phyloP scores from a whole-genome alignment of 2,113 vertebrate genomes.

The Pachypanchax playfairii region DNA sequence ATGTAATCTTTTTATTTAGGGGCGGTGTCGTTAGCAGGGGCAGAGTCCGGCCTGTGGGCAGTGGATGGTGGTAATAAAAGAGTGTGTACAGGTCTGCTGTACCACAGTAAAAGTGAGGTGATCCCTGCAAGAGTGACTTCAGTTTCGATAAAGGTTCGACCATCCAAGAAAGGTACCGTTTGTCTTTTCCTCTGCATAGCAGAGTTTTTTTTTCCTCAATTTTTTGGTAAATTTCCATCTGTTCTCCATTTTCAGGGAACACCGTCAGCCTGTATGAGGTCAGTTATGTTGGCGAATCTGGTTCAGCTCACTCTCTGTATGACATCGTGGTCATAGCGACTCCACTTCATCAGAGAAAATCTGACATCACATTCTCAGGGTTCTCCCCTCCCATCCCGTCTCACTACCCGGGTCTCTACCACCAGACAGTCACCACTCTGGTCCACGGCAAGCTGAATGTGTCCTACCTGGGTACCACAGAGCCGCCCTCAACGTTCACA shows the following conservation, averaged over 20 bases:
- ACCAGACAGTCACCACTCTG: conserved; percentile 84
- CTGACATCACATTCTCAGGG: conserved; percentile 86
- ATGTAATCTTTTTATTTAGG: conserved; percentile 70
- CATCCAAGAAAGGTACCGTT: conserved; percentile 75
- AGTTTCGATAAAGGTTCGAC: conserved; percentile 81
- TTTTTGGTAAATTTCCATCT: neutral
- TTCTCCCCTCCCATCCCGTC: conserved; percentile 84
- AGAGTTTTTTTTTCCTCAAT: neutral
- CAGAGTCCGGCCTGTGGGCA: conserved; percentile 86
- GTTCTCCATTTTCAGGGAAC: conserved; percentile 66
- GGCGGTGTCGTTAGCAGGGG: conserved; percentile 81
- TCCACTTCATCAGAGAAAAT: conserved; percentile 83
- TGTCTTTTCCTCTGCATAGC: neutral
- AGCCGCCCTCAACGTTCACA: conserved; percentile 67
- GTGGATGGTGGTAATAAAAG: conserved; percentile 92
- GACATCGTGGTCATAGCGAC: conserved; percentile 89
- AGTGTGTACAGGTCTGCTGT: conserved; percentile 87
- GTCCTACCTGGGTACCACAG: conserved; percentile 80
- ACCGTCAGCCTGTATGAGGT: conserved; percentile 82
- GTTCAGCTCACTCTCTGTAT: conserved; percentile 80
- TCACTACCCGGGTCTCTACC: conserved; percentile 78
- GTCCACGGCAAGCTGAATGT: conserved; percentile 86
- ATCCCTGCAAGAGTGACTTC: conserved; percentile 83
- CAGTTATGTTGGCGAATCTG: conserved; percentile 80
- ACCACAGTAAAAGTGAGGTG: conserved; percentile 86